Base-by-base conservation (phyloP, 2,888 invertebrate species). In the Eremobia ochroleuca region DNA sequence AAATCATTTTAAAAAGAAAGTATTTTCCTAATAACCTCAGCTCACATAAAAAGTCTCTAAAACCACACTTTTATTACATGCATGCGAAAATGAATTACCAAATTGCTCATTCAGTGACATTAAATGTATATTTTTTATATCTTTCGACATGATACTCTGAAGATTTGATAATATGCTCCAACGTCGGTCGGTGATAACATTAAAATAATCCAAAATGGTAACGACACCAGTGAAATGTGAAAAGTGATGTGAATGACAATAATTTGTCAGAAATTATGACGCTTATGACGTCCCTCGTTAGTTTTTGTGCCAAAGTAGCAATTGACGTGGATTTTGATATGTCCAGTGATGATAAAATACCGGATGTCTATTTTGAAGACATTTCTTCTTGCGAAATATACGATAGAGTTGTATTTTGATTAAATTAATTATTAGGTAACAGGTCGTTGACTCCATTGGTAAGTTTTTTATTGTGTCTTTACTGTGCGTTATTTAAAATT, bases 251-350 rank as follows among this genome's bases (percentile, higher is more conserved):
- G 61, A 67, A 77, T 81, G 72, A 81, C 76, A 78, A 88, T 88
- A 85, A 89, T 83, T 80, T 85, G 71, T 85, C 86, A 80, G 68
- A 66, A 59, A 80, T 81, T 82, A 88, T 85, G 84, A 85, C 76
- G 76, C 67, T 72, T 77, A 73, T 81, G 78, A 80, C 76, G 43
- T 73, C 21, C 4, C 40, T 67, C 69, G 78, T 77, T 80, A 79
- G 78, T 64, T 77, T 82, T 62, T 61, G 80, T 82, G 88, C 81
- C 85, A 88, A 89, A 81, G 78, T 68, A 77, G 80, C 77, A 37
- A 76, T 81, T 77, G 82, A 81, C 67, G 81, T 8, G 61, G 31
- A 75, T 85, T 82, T 84, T 79, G 70, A 85, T 81, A 67, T 37
- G 61, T 69, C 66, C 77, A 74, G 74, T 85, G 71, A 87, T 80